phyloP scores from a whole-genome alignment of 2,113 vertebrate genomes.

The Pseudonaja textilis region DNA sequence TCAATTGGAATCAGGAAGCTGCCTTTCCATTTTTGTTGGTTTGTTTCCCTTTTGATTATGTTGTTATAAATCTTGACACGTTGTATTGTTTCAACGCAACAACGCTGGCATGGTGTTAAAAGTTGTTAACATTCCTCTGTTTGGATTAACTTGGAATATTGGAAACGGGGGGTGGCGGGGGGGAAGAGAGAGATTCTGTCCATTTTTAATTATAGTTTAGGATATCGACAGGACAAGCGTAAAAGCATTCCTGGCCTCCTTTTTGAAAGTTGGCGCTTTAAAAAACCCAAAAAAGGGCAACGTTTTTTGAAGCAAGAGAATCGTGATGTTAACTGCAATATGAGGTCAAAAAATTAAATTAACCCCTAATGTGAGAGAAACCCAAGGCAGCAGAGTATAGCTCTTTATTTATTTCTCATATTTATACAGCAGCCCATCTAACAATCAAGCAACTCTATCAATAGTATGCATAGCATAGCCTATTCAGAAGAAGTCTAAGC shows the following conservation, averaged over 20 bases:
- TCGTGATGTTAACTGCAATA: not conserved
- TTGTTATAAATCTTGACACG: not conserved
- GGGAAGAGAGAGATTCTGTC: not conserved
- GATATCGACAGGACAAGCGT: not conserved
- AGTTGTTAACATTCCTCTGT: not conserved
- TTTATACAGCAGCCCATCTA: not conserved
- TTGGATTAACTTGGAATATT: not conserved
- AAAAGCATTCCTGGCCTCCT: not conserved
- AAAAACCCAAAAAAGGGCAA: not conserved
- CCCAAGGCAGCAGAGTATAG: not conserved
- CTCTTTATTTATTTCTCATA: not conserved
- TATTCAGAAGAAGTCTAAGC: not conserved
- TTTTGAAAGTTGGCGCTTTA: not conserved
- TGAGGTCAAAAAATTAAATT: not conserved
- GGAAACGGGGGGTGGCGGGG: not conserved
- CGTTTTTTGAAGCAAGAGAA: not conserved
- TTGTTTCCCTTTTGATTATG: not conserved
- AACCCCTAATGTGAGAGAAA: not conserved
- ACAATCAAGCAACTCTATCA: not conserved
- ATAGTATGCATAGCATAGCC: not conserved
- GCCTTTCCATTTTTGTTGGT: not conserved
- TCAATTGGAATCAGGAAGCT: not conserved
- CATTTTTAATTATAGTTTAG: not conserved
- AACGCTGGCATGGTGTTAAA: not conserved
- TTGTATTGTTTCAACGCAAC: not conserved